A percentile compares a stretch with the other conserved stretches of the same genome.
phyloP scores from a whole-genome alignment of 2,113 vertebrate genomes.

The Pycnonotus jocosus region DNA sequence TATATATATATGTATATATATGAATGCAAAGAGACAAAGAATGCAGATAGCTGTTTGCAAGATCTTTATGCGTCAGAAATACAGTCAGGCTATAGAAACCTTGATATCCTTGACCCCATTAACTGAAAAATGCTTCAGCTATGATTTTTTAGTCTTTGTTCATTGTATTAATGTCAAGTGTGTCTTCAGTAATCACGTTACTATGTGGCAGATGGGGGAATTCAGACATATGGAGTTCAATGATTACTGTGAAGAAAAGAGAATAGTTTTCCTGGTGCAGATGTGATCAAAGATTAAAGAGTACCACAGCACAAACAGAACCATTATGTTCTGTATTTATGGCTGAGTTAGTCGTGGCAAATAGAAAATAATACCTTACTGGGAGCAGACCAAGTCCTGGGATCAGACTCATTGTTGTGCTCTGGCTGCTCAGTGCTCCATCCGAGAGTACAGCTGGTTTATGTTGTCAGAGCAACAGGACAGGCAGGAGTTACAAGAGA shows the following conservation, averaged over 20 bases:
- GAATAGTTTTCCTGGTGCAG: neutral
- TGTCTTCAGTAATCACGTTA: neutral
- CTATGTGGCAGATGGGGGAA: neutral
- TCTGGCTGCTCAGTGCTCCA: fast-evolving
- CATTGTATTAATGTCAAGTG: neutral
- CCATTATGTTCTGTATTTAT: neutral
- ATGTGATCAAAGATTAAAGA: neutral
- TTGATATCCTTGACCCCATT: neutral
- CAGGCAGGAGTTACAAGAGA: neutral
- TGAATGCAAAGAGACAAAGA: neutral
- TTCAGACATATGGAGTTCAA: neutral
- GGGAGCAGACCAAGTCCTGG: neutral
- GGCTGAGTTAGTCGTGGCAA: neutral
- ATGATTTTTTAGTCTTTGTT: neutral
- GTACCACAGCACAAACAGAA: neutral
- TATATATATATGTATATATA: neutral
- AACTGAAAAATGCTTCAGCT: neutral
- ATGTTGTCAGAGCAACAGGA: neutral
- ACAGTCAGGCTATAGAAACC: neutral
- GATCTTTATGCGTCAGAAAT: neutral
- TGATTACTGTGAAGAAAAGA: neutral
- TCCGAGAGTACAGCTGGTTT: neutral
- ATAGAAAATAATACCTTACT: neutral
- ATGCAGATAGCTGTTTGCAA: neutral
- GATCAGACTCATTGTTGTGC: neutral